phyloP scores from a whole-genome alignment of 2,888 invertebrate species.

The Actias luna region DNA sequence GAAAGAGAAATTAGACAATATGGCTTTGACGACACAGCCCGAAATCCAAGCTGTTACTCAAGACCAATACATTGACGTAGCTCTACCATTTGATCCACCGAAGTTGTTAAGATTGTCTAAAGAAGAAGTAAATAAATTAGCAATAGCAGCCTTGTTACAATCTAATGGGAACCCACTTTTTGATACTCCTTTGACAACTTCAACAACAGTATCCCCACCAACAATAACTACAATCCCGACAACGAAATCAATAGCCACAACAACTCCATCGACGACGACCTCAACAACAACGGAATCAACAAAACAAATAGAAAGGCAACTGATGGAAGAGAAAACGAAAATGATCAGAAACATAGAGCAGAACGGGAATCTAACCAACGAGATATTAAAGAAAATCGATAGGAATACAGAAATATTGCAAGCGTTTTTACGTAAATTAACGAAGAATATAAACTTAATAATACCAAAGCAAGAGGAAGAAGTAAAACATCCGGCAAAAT shows the following conservation, averaged over 20 bases:
- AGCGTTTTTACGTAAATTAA: constrained; percentile 51
- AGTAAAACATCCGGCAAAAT: not conserved
- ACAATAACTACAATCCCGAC: constrained; percentile 7
- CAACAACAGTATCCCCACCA: constrained; percentile 13
- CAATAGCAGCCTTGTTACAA: constrained; percentile 24
- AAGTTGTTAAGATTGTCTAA: constrained; percentile 29
- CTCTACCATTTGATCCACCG: constrained; percentile 30
- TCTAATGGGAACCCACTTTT: constrained; percentile 10
- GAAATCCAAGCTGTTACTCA: constrained; percentile 18
- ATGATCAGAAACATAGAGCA: constrained; percentile 45
- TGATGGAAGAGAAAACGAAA: constrained; percentile 29
- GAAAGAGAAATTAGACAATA: constrained; percentile 44
- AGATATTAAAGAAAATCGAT: constrained; percentile 62
- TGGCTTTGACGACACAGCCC: constrained; percentile 19
- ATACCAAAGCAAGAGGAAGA: constrained; percentile 13
- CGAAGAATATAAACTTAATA: constrained; percentile 33
- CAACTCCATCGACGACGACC: constrained; percentile 19
- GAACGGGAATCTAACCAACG: constrained; percentile 56
- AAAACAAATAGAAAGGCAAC: constrained; percentile 18
- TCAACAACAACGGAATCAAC: constrained; percentile 20
- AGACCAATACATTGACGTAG: constrained; percentile 31
- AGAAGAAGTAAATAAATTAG: constrained; percentile 28
- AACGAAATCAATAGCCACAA: constrained; percentile 15
- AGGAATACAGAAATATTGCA: constrained; percentile 59
- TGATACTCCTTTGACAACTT: constrained; percentile 12